phyloP scores from a whole-genome alignment of 1,140 invertebrate species.

The Eriocheir sinensis region DNA sequence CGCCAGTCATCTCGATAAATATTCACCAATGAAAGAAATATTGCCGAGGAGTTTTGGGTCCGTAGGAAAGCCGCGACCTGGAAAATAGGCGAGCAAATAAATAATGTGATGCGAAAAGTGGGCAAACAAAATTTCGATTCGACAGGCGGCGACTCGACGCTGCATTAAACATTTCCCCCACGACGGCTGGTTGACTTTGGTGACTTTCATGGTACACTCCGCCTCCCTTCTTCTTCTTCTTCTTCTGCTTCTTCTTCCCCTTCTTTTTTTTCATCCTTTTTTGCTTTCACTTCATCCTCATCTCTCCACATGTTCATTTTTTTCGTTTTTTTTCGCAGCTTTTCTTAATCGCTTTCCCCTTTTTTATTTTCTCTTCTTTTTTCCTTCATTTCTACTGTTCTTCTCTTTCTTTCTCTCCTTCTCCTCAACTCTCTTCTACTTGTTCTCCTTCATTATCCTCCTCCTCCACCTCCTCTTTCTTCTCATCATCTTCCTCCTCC shows the following conservation, averaged over 20 bases:
- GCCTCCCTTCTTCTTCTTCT: too few species aligned
- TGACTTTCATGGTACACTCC: conserved; percentile 4
- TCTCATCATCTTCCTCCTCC: not conserved
- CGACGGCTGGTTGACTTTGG: not conserved
- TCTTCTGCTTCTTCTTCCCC: too few species aligned
- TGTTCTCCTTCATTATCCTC: not conserved
- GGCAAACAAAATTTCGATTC: conserved; percentile 12
- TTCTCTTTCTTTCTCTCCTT: not conserved
- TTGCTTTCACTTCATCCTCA: too few species aligned
- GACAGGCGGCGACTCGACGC: conserved; percentile 8
- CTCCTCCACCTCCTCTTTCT: not conserved
- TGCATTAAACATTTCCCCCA: not conserved
- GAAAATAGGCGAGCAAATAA: conserved; percentile 10
- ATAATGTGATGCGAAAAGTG: conserved; percentile 24
- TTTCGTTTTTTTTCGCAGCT: not conserved
- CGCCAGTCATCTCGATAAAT: too few species aligned
- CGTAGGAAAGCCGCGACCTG: not conserved
- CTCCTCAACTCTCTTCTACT: not conserved
- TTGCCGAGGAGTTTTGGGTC: too few species aligned
- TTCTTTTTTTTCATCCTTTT: too few species aligned
- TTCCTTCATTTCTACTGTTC: not conserved
- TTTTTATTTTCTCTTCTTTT: not conserved
- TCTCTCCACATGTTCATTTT: too few species aligned
- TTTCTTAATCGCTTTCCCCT: not conserved
- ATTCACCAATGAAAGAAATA: too few species aligned